A percentile compares a stretch with the other conserved stretches of the same genome.
Evolutionary conservation across 2,797 vertebrate species (phyloP).

Genomic region (Tauraco hartlaubi): DNA sequence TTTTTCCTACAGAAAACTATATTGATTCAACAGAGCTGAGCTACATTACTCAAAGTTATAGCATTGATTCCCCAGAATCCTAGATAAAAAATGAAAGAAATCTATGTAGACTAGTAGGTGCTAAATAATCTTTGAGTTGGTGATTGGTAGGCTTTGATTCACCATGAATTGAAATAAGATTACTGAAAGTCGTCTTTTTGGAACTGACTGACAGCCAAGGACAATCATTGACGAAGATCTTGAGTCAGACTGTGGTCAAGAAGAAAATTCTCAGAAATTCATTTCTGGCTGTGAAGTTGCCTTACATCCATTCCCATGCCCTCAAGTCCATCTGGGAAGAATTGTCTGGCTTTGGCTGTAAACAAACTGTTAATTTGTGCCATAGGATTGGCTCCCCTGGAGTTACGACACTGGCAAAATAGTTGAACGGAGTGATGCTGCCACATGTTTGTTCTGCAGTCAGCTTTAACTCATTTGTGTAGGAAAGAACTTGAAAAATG

Average conservation of each 20-base stretch:
- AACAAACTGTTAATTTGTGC: background rate
- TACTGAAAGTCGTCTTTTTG: background rate
- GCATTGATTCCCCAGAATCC: background rate
- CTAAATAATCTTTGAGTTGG: background rate
- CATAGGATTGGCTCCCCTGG: background rate
- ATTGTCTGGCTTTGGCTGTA: background rate
- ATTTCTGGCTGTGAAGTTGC: background rate
- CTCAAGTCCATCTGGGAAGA: background rate
- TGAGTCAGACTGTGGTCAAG: background rate
- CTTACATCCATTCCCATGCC: background rate
- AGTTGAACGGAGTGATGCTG: background rate
- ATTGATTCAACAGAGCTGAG: background rate
- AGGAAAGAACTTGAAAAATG: background rate
- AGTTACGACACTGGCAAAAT: background rate
- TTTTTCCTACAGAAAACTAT: background rate
- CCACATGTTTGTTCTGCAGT: background rate
- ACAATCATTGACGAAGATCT: background rate
- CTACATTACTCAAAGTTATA: accelerated
- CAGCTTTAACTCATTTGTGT: background rate
- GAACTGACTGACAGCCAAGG: background rate
- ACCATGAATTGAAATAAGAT: background rate
- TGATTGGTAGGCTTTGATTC: background rate
- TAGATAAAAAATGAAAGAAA: background rate
- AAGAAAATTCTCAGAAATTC: background rate
- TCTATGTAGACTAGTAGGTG: background rate